Percentiles rank a stretch among this genome's conserved stretches.
These are phyloP conservation scores for Cyprinodon brontotheroides DNA, from an alignment of 2,113 vertebrate species.

Conservation along the genomic window DNA sequence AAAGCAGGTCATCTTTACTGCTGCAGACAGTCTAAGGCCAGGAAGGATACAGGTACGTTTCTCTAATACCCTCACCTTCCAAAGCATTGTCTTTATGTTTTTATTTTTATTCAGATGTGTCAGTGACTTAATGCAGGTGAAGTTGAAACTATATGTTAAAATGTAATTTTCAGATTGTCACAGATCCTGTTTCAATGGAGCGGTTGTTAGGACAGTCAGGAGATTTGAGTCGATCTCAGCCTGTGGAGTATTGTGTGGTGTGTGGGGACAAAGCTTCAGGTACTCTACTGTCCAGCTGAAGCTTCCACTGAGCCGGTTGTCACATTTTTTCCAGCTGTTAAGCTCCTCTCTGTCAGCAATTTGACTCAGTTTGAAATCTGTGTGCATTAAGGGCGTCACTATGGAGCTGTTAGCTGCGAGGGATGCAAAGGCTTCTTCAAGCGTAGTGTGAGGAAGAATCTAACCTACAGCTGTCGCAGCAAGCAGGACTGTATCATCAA, in stretches of 20 bases:
- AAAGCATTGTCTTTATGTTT: conserved; percentile 6
- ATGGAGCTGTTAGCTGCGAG: conserved; percentile 98
- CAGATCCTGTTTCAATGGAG: conserved; percentile 94
- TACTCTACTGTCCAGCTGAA: conserved; percentile 58
- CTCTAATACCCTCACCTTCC: not conserved
- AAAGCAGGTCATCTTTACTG: conserved; percentile 96
- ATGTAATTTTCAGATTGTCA: conserved; percentile 86
- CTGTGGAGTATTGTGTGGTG: conserved; percentile 95
- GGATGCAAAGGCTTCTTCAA: conserved; percentile 99
- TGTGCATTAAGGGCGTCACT: conserved; percentile 88
- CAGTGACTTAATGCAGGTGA: not conserved
- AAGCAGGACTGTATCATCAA: conserved; percentile 98
- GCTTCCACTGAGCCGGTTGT: not conserved
- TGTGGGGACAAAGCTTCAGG: conserved; percentile 99
- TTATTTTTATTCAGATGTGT: not conserved
- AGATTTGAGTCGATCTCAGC: conserved; percentile 89
- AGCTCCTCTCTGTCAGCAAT: conserved; percentile 1
- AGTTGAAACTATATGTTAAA: not conserved
- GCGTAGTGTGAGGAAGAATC: conserved; percentile 94
- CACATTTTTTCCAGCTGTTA: not conserved
- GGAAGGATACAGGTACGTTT: conserved; percentile 91
- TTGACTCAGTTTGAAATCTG: not conserved
- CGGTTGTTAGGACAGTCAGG: conserved; percentile 89
- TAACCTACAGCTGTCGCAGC: conserved; percentile 98
- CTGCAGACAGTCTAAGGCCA: conserved; percentile 91